Evolutionary conservation across 2,888 invertebrate species (phyloP), one percentile per base, ranked within the genome.

Genomic region (Lasioglossum calceatum): DNA sequence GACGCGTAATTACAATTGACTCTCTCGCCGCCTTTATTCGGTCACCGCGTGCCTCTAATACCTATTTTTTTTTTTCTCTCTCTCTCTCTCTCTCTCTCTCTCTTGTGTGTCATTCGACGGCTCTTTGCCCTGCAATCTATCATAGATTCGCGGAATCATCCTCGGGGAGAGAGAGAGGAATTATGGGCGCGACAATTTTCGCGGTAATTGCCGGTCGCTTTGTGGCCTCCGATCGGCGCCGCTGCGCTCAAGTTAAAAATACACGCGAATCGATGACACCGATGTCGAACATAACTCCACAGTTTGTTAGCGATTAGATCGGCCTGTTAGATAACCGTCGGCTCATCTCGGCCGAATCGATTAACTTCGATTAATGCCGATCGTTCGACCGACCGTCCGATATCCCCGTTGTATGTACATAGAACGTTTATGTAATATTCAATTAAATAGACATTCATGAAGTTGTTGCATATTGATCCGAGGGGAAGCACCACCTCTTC

Each of bases 221-320:
- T 67, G 67, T 36, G 36, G 32, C 19, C 19, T 19, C 19, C 27
- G 70, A 76, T 81, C 67, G 39, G 19, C n/a, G 73, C 58, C 58
- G n/a, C 19, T 70, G 70, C 42, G 58, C 8, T 10, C 39, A 39
- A 36, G 79, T 79, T 82, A 80, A 88, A 88, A 84, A 88, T 78
- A 81, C 54, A n/a, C 77, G 19, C 47, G 39, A 39, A 54, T 73
- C 81, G 87, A 89, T 85, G 83, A 82, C 81, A 86, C 39, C 71
- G 7, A 80, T 54, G 61, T 39, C 70, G 50, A 19, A 39, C 77
- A 73, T 64, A 67, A 82, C 64, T 39, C 50, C 73, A 54, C 27
- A 54, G 44, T 67, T 67, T 85, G 75, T 70, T 47, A 50, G 42
- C 47, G 81, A 78, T 79, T 64, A 81, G 77, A 84, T 84, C 72